Conservation (phyloP, 2,888 invertebrate species). For the Agonopterix arenella region DNA sequence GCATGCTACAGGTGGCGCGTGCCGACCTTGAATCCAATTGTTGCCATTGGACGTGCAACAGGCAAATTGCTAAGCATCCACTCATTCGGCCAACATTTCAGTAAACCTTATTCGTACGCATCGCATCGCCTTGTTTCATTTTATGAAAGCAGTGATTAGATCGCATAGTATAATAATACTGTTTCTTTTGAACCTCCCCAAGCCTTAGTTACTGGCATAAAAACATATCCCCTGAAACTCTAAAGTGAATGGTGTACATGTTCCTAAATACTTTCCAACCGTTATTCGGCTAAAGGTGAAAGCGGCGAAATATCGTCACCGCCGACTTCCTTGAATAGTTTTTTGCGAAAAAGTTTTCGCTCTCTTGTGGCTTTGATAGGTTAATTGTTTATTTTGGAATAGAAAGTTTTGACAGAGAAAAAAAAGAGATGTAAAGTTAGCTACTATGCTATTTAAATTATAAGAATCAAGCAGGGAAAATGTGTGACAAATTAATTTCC, state of each 20-base stretch:
- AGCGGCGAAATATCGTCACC: constrained; percentile 21
- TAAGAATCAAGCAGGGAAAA: constrained; percentile 8
- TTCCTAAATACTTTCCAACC: constrained; percentile 1
- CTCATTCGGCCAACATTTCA: constrained; percentile 8
- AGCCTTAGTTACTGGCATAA: too few relatives aligned
- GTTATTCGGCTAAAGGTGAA: constrained; percentile 26
- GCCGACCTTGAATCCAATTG: constrained; percentile 25
- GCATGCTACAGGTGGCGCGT: constrained; percentile 28
- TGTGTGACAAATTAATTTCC: constrained; percentile 18
- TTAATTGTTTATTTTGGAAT: neutral
- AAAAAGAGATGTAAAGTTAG: too few relatives aligned
- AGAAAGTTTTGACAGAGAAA: neutral
- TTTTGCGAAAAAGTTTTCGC: neutral
- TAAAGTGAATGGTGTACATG: constrained; percentile 1
- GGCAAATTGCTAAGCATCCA: constrained; percentile 13
- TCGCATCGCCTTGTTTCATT: too few relatives aligned
- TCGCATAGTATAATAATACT: too few relatives aligned
- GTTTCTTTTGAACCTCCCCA: too few relatives aligned
- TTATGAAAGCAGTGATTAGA: too few relatives aligned
- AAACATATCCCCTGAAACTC: too few relatives aligned
- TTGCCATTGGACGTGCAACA: constrained; percentile 6
- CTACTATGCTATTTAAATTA: neutral
- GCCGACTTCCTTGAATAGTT: neutral
- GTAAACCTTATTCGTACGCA: neutral
- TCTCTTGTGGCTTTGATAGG: neutral